phyloP scores from a whole-genome alignment of 1,140 invertebrate species.

The Diachasma alloeum region DNA sequence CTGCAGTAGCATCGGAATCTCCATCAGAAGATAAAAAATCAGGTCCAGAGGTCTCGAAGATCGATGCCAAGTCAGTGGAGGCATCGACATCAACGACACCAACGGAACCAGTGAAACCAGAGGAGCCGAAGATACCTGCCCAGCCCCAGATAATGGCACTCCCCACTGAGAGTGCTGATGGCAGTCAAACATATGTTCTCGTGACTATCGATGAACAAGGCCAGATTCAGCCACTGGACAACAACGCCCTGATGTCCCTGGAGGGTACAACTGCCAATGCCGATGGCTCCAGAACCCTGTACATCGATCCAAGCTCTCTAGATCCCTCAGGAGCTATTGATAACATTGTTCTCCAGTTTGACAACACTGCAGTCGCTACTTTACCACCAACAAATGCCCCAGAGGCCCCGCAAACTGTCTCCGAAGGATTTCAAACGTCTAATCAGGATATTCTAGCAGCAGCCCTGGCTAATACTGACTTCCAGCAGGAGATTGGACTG shows the following conservation, averaged over 20 bases:
- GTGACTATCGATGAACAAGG: constrained; percentile 74
- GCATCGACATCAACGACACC: not conserved
- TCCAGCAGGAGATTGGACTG: constrained; percentile 69
- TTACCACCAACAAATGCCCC: not conserved
- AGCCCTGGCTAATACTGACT: constrained; percentile 78
- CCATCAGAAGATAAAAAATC: not conserved
- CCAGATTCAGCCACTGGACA: constrained; percentile 75
- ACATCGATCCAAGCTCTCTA: constrained; percentile 56
- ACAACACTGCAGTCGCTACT: constrained; percentile 51
- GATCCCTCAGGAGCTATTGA: constrained; percentile 52
- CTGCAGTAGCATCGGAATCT: not conserved
- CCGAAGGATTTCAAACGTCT: constrained; percentile 53
- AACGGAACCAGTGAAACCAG: constrained; percentile 35
- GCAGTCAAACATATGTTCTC: constrained; percentile 71
- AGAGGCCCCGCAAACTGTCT: constrained; percentile 32
- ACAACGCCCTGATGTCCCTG: constrained; percentile 68
- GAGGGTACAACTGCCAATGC: constrained; percentile 55
- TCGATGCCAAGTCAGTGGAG: constrained; percentile 20
- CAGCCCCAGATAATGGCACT: constrained; percentile 74
- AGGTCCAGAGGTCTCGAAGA: constrained; percentile 16
- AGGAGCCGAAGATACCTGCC: constrained; percentile 54
- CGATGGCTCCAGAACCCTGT: constrained; percentile 55
- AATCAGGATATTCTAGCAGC: constrained; percentile 79
- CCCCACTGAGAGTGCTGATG: constrained; percentile 72
- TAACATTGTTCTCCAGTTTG: constrained; percentile 63